Evolutionary conservation across 2,888 invertebrate genomes (phyloP).

Genomic region (Danaus chrysippus): DNA sequence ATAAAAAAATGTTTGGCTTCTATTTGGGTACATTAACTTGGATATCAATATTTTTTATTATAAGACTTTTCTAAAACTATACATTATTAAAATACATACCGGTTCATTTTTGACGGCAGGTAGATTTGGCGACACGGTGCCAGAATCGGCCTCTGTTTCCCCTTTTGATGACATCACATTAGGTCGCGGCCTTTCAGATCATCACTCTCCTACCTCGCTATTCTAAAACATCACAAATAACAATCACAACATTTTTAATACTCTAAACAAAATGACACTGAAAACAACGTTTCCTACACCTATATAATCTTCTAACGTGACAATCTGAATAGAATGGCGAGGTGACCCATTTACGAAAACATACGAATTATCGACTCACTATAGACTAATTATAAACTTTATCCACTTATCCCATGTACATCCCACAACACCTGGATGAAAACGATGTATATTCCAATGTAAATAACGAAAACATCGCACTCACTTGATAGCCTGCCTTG

Average conservation of each 20-base stretch:
- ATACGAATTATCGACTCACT: slow-evolving; percentile 72
- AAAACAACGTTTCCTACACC: slow-evolving; percentile 37
- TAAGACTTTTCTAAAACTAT: not conserved
- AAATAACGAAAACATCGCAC: slow-evolving; percentile 51
- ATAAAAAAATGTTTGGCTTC: too few relatives aligned
- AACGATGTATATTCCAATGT: slow-evolving; percentile 34
- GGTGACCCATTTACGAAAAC: slow-evolving; percentile 79
- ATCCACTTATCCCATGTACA: slow-evolving; percentile 49
- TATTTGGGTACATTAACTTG: too few relatives aligned
- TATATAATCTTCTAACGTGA: slow-evolving; percentile 57
- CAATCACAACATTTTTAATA: slow-evolving; percentile 22
- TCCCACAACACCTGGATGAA: slow-evolving; percentile 32
- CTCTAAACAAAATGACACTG: slow-evolving; percentile 27
- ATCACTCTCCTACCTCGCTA: slow-evolving; percentile 74
- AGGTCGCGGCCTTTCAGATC: slow-evolving; percentile 66
- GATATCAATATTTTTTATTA: too few relatives aligned
- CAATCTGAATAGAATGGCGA: slow-evolving; percentile 73
- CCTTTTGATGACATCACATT: slow-evolving; percentile 80
- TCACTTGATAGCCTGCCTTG: slow-evolving; percentile 63
- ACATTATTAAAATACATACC: slow-evolving; percentile 48
- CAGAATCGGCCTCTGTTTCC: slow-evolving; percentile 78
- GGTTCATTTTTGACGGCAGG: slow-evolving; percentile 71
- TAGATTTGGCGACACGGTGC: slow-evolving; percentile 74
- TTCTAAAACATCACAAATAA: slow-evolving; percentile 52
- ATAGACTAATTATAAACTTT: slow-evolving; percentile 59